Conservation (phyloP, 1,140 invertebrate genomes). For the Lordiphosa stackelbergi region DNA sequence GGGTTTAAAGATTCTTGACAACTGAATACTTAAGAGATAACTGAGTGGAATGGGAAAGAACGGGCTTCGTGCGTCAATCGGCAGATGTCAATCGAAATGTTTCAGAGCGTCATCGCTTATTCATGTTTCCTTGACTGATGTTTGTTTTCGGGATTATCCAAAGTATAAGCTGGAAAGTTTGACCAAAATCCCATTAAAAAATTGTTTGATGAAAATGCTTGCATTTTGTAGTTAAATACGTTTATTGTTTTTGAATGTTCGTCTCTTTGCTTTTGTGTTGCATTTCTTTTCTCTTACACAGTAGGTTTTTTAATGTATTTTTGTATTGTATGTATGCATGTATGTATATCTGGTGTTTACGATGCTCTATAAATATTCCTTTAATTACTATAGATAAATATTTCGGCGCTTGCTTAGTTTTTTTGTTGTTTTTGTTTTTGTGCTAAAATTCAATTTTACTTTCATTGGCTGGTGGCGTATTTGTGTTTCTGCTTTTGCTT, state of each 20-base stretch:
- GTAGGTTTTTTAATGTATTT: conserved; percentile 56
- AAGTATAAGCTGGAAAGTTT: too few relatives aligned
- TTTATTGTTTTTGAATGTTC: conserved; percentile 69
- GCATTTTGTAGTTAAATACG: conserved; percentile 59
- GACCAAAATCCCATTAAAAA: too few relatives aligned
- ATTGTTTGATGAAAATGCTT: too few relatives aligned
- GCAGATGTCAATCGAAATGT: too few relatives aligned
- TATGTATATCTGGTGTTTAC: conserved; percentile 62
- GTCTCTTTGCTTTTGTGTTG: conserved; percentile 49
- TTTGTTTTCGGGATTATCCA: too few relatives aligned
- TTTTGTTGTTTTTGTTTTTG: conserved; percentile 42
- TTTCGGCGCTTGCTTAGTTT: conserved; percentile 69
- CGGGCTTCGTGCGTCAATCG: too few relatives aligned
- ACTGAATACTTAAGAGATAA: too few relatives aligned
- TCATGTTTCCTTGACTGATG: too few relatives aligned
- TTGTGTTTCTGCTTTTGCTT: conserved; percentile 17
- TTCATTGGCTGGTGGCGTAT: conserved; percentile 34
- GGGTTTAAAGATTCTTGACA: too few relatives aligned
- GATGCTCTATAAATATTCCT: conserved; percentile 72
- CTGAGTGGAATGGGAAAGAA: too few relatives aligned
- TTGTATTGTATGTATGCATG: conserved; percentile 38
- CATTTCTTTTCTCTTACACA: conserved; percentile 64
- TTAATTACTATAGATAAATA: conserved; percentile 75
- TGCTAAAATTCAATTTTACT: conserved; percentile 53
- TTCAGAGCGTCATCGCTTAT: too few relatives aligned